Base-by-base conservation (phyloP, 2,888 invertebrate species). In the Ichneumoninae sp. region DNA sequence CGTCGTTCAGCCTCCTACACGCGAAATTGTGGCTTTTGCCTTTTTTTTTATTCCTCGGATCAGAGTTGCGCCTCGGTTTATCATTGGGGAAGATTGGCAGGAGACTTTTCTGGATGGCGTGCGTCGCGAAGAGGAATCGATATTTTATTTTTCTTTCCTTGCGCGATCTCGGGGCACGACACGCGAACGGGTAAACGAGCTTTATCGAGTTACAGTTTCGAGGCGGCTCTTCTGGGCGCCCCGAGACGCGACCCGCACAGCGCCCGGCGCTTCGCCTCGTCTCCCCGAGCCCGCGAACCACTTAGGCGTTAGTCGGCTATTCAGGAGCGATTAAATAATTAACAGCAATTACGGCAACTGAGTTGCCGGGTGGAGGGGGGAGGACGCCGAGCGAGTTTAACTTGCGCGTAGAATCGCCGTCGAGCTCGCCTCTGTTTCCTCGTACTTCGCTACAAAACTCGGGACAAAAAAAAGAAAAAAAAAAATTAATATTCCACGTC, bases 281-380 rank as follows among this genome's bases (percentile, higher is more conserved):
- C 66, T 75, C 71, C 70, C 57, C 78, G 65, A 57, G 30, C 80
- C 73, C 77, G 82, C 71, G 85, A 82, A 86, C 74, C 89, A 90
- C 90, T 91, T 90, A 87, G 88, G 88, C 89, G 88, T 89, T 88
- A 88, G 89, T 85, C 88, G 88, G 89, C 88, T 89, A 91, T 91
- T 92, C 90, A 89, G 88, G 87, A 88, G 88, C 90, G 88, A 92
- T 93, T 92, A 91, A 92, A 92, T 90, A 91, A 93, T 93, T 93
- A 92, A 91, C 90, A 89, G 91, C 90, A 92, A 93, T 93, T 93
- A 93, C 73, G 88, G 91, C 91, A 90, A 91, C 91, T 92, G 90
- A 92, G 91, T 91, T 90, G 89, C 81, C 87, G 40, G 44, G 40
- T 26, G 19, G 40, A 8, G 1, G 40, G 40, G 10, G 16, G n/a